Percentiles rank a stretch among this genome's conserved stretches.
Evolutionary conservation across 1,140 invertebrate species (phyloP).

Genomic region (Polypedilum vanderplanki): DNA sequence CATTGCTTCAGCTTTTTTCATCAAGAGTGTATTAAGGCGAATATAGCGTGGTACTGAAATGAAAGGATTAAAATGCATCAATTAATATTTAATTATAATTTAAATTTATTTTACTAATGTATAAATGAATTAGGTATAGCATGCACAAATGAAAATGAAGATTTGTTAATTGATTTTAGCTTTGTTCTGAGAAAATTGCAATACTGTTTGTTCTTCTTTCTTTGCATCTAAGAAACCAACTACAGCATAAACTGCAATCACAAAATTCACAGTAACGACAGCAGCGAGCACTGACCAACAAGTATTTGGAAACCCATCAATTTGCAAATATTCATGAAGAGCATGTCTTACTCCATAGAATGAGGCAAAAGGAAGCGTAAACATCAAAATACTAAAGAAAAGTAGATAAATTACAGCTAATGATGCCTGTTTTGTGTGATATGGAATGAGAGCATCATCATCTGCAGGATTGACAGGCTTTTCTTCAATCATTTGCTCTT

Average conservation of each 20-base stretch:
- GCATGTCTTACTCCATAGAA: constrained; percentile 62
- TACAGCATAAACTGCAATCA: constrained; percentile 70
- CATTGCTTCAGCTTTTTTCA: constrained; percentile 58
- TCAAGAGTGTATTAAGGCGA: constrained; percentile 74
- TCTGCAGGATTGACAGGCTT: constrained; percentile 32
- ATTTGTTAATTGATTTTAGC: neutral
- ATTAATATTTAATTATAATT: constrained; percentile 21
- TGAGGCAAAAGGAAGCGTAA: constrained; percentile 67
- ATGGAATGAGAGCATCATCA: constrained; percentile 42
- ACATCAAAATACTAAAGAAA: constrained; percentile 74
- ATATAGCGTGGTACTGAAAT: constrained; percentile 71
- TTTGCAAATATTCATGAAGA: constrained; percentile 54
- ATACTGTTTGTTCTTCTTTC: constrained; percentile 51
- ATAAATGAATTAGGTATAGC: constrained; percentile 29
- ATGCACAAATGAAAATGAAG: constrained; percentile 31
- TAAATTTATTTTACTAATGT: constrained; percentile 32
- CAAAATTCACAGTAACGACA: constrained; percentile 68
- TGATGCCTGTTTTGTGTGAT: constrained; percentile 44
- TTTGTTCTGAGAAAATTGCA: constrained; percentile 45
- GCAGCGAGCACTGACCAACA: constrained; percentile 66
- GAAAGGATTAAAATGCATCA: constrained; percentile 30
- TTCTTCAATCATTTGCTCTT: neutral
- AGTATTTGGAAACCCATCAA: constrained; percentile 55
- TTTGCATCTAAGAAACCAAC: constrained; percentile 65
- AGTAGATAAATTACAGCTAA: constrained; percentile 58